A percentile compares a stretch with the other conserved stretches of the same genome.
Conservation (phyloP, 2,888 invertebrate species). For the Ennomos quercinarius region DNA sequence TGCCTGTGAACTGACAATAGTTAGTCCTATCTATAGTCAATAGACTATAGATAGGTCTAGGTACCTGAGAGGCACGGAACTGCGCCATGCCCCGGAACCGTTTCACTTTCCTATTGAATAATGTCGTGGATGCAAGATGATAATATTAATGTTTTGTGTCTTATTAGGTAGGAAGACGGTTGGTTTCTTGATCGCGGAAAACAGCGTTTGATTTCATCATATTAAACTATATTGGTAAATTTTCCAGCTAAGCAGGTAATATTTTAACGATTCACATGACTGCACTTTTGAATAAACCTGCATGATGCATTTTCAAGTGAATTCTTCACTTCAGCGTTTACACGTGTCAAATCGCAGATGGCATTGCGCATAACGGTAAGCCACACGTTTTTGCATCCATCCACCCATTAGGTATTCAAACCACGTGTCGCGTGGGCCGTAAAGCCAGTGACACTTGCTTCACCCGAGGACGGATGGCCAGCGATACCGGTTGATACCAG, state of each 20-base stretch:
- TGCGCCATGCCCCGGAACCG: conserved; percentile 38
- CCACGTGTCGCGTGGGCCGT: conserved; percentile 21
- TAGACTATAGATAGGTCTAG: background rate
- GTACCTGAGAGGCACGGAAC: conserved; percentile 24
- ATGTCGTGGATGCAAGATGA: conserved; percentile 34
- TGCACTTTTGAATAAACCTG: background rate
- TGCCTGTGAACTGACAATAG: too few species aligned
- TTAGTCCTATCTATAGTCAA: too few species aligned
- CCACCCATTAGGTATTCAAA: conserved; percentile 29
- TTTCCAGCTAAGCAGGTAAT: background rate
- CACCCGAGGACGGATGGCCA: conserved; percentile 9
- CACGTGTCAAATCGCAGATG: conserved; percentile 10
- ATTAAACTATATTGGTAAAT: conserved; percentile 1
- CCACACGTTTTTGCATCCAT: conserved; percentile 34
- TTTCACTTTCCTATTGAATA: conserved; percentile 50
- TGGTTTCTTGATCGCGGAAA: conserved; percentile 16
- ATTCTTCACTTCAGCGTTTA: conserved; percentile 5
- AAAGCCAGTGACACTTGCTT: conserved; percentile 25
- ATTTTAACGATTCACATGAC: too few species aligned
- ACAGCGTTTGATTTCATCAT: background rate
- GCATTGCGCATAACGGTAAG: conserved; percentile 30
- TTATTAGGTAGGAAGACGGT: conserved; percentile 19
- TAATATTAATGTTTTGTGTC: conserved; percentile 34
- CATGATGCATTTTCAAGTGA: conserved; percentile 14
- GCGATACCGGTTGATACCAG: conserved; percentile 7